Conservation (phyloP, 2,113 vertebrate genomes). For the Zeus faber region DNA sequence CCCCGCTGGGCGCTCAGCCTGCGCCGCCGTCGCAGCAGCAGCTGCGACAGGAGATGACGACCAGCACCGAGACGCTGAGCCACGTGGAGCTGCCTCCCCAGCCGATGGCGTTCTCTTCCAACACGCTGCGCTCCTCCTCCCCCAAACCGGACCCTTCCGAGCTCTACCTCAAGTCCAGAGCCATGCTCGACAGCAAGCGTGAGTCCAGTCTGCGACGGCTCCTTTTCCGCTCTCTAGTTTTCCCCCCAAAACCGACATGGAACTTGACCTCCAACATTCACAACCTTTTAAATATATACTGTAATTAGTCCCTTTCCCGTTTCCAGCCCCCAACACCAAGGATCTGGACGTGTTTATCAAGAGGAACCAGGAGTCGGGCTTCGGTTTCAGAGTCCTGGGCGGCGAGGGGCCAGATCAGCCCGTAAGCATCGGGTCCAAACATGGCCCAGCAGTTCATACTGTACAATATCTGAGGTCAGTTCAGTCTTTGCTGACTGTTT, state of each 20-base stretch:
- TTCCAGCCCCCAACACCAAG: conserved; percentile 89
- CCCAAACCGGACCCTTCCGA: conserved; percentile 92
- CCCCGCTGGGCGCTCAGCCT: conserved; percentile 27
- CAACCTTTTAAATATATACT: no score
- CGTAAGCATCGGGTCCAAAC: conserved; percentile 59
- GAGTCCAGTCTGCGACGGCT: conserved; percentile 72
- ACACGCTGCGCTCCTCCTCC: conserved; percentile 77
- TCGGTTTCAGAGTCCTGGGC: conserved; percentile 95
- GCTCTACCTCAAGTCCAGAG: conserved; percentile 94
- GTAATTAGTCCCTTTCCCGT: no score
- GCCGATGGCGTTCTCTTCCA: conserved; percentile 81
- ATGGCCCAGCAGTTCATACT: not conserved
- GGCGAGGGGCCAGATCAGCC: conserved; percentile 95
- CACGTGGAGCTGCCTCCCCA: conserved; percentile 76
- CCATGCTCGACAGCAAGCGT: conserved; percentile 92
- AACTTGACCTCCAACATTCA: no score
- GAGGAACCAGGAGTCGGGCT: conserved; percentile 94
- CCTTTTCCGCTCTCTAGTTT: no score
- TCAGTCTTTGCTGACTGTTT: no score
- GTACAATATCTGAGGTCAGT: no score
- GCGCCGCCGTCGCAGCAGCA: conserved; percentile 45
- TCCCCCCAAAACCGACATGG: no score
- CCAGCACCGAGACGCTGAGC: conserved; percentile 78
- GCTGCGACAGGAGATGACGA: conserved; percentile 78
- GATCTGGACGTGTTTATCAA: conserved; percentile 93